Conservation (phyloP, 2,113 vertebrate genomes). For the Pomatorhinus ruficollis region DNA sequence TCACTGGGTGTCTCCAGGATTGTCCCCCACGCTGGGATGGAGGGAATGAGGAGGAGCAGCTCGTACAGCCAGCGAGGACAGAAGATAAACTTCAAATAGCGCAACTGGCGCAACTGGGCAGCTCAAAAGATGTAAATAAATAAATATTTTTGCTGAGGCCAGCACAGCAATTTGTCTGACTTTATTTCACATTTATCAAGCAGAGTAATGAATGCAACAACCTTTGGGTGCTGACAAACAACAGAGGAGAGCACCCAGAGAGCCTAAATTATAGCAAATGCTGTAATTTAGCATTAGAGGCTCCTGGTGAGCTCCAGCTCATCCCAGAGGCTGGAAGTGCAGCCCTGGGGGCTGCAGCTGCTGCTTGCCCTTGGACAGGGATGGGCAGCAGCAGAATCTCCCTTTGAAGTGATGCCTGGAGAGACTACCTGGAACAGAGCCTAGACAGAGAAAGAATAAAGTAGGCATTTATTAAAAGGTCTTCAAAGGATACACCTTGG, state of each 20-base stretch:
- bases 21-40: accelerated
- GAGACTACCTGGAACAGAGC: background rate
- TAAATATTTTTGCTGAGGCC: too few relatives aligned
- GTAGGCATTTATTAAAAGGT: background rate
- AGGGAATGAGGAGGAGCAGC: background rate
- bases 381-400: background rate
- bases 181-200: background rate
- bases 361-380: background rate
- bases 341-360: background rate
- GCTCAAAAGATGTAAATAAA: background rate
- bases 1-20: background rate
- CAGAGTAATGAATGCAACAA: background rate
- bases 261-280: background rate
- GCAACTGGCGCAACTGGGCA: too few relatives aligned
- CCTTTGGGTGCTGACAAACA: background rate
- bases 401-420: background rate
- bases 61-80: accelerated
- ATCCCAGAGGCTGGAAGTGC: background rate
- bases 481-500: background rate
- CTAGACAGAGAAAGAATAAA: background rate
- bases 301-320: background rate
- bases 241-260: background rate
- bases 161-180: background rate
- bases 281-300: background rate
- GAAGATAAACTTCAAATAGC: background rate